Conservation (phyloP, 2,113 vertebrate species). For the Atractosteus spatula region DNA sequence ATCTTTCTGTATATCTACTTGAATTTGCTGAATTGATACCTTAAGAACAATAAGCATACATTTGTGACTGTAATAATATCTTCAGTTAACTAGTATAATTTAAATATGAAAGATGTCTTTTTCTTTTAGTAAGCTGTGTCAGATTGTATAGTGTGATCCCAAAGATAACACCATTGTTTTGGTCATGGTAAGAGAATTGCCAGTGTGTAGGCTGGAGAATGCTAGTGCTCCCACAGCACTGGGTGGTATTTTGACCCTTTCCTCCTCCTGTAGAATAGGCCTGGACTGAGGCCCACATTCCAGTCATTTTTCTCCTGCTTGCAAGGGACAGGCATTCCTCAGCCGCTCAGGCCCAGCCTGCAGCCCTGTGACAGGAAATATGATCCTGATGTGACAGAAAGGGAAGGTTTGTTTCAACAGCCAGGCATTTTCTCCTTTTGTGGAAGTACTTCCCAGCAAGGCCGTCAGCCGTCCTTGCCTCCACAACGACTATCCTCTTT, state of each 20-base stretch:
- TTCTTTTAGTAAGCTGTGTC: too few relatives aligned
- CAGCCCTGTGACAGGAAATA: slow-evolving; percentile 40
- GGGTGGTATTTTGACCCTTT: slow-evolving; percentile 32
- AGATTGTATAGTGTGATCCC: too few relatives aligned
- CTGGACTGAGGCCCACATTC: slow-evolving; percentile 45
- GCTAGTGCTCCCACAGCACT: too few relatives aligned
- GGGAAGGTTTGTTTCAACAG: slow-evolving; percentile 57
- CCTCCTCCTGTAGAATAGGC: slow-evolving; percentile 39
- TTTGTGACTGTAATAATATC: too few relatives aligned
- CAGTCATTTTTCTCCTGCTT: slow-evolving; percentile 29
- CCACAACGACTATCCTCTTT: slow-evolving; percentile 26
- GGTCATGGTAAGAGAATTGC: too few relatives aligned
- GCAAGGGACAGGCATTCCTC: slow-evolving; percentile 36
- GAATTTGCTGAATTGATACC: too few relatives aligned
- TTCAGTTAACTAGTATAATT: too few relatives aligned
- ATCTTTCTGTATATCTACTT: too few relatives aligned
- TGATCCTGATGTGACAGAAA: slow-evolving; percentile 48
- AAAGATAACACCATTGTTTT: too few relatives aligned
- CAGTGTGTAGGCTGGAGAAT: too few relatives aligned
- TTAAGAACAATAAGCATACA: too few relatives aligned
- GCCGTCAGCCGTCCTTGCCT: slow-evolving; percentile 1
- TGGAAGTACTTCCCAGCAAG: slow-evolving; percentile 43
- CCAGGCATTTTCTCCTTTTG: slow-evolving; percentile 58
- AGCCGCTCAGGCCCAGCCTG: slow-evolving; percentile 21
- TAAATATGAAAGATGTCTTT: too few relatives aligned